Conservation (phyloP, 92 coral and sea anemone genomes). For the Desmophyllum pertusum region DNA sequence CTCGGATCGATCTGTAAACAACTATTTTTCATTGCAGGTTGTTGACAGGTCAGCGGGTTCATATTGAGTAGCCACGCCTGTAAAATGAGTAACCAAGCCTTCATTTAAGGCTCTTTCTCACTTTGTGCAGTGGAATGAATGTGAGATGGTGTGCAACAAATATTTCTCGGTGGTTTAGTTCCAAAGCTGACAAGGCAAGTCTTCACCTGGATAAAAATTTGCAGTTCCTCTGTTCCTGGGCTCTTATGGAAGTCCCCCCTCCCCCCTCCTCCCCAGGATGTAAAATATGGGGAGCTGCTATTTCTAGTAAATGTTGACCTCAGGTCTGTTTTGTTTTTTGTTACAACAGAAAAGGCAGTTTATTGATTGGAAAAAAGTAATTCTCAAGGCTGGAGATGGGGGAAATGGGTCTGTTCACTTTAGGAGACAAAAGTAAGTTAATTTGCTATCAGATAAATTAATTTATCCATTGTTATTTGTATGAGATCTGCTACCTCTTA, state of each 20-base stretch:
- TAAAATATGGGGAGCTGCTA: too few relatives aligned
- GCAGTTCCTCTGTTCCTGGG: neutral
- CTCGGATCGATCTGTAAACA: constrained; percentile 71
- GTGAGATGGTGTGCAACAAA: neutral
- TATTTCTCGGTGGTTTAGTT: constrained; percentile 4
- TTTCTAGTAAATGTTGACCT: neutral
- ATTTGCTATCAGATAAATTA: too few relatives aligned
- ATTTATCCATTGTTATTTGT: too few relatives aligned
- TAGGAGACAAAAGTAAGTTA: constrained; percentile 78
- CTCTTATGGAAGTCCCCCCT: too few relatives aligned
- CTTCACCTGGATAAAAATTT: too few relatives aligned
- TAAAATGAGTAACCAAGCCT: constrained; percentile 18
- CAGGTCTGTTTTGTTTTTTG: neutral
- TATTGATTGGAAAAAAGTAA: constrained; percentile 95
- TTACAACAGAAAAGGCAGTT: constrained; percentile 80
- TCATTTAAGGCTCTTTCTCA: neutral
- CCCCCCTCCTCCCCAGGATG: too few relatives aligned
- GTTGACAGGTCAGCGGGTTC: constrained; percentile 71
- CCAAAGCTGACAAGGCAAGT: constrained; percentile 12
- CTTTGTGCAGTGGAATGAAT: neutral
- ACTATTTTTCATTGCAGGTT: constrained; percentile 59
- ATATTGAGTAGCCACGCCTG: constrained; percentile 43
- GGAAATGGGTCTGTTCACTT: constrained; percentile 90
- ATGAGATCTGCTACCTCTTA: too few relatives aligned
- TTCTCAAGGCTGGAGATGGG: constrained; percentile 94